These are phyloP conservation scores for Alouatta palliata DNA, from an alignment of 2,113 vertebrate species.

Conservation along the genomic window DNA sequence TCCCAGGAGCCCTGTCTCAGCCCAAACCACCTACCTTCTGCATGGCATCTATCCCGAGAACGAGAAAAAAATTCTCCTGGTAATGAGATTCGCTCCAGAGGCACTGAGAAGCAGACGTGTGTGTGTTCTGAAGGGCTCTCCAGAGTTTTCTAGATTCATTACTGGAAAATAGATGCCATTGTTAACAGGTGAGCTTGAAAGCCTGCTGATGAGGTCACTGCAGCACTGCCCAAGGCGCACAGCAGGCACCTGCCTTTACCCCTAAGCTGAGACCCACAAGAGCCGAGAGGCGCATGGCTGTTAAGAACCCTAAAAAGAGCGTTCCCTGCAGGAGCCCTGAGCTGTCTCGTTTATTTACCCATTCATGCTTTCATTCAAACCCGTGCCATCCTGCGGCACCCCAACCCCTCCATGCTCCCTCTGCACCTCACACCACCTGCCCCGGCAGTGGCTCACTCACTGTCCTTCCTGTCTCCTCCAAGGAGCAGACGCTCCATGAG, in stretches of 20 bases:
- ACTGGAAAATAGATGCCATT: slow-evolving; percentile 71
- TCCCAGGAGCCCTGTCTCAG: background rate
- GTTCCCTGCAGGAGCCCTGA: background rate
- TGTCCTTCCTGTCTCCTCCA: accelerated
- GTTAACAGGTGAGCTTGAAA: background rate
- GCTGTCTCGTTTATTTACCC: accelerated
- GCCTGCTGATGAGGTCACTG: background rate
- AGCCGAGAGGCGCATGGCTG: background rate
- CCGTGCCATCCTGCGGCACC: accelerated
- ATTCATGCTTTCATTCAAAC: accelerated
- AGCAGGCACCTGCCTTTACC: background rate
- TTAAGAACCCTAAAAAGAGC: accelerated
- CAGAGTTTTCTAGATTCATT: slow-evolving; percentile 76
- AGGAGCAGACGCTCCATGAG: background rate
- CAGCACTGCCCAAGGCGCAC: background rate
- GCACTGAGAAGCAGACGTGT: slow-evolving; percentile 44
- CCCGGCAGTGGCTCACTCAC: background rate
- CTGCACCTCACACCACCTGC: background rate
- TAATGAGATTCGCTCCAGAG: slow-evolving; percentile 78
- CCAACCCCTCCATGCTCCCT: accelerated
- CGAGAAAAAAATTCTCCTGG: slow-evolving; percentile 78
- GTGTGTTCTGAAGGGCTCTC: slow-evolving; percentile 78
- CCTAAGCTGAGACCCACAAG: background rate
- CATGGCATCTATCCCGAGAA: slow-evolving; percentile 82
- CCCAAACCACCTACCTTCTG: slow-evolving; percentile 71